A percentile compares a stretch with the other conserved stretches of the same genome.
These are phyloP conservation scores for Plebejus melissa DNA, from an alignment of 2,888 invertebrate species.

Conservation along the genomic window DNA sequence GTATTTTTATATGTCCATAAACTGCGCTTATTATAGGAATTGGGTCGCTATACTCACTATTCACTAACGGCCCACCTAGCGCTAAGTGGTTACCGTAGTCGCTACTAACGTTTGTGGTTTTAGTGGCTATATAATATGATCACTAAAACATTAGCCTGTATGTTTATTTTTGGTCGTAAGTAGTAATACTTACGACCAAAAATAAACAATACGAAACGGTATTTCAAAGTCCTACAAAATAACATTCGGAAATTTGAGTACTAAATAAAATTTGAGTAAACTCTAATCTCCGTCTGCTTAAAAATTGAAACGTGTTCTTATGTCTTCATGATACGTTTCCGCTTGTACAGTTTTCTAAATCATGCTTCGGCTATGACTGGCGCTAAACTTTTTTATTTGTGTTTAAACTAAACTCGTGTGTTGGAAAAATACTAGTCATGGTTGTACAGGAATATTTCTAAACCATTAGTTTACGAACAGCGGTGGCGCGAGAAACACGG, in stretches of 20 bases:
- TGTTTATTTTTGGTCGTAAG: too few species aligned
- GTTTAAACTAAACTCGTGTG: not conserved
- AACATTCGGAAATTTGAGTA: too few species aligned
- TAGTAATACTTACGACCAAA: not conserved
- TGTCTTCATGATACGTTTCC: not conserved
- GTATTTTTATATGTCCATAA: not conserved
- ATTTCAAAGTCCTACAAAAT: not conserved
- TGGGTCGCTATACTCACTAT: not conserved
- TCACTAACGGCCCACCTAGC: not conserved
- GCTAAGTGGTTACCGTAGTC: not conserved
- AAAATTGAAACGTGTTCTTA: not conserved
- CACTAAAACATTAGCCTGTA: not conserved
- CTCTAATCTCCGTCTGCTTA: not conserved
- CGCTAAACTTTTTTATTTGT: constrained; percentile 7
- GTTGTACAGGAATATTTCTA: not conserved
- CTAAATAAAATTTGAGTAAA: too few species aligned
- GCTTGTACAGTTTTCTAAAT: not conserved
- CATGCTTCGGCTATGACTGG: not conserved
- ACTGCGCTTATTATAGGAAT: not conserved
- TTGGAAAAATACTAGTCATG: not conserved
- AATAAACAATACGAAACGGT: not conserved
- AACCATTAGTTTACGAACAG: not conserved
- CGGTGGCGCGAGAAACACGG: not conserved
- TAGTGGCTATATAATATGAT: not conserved
- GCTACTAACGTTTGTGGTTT: not conserved